Conservation (phyloP, 35 echinoderm and acorn worm genomes). For the Eucidaris tribuloides region DNA sequence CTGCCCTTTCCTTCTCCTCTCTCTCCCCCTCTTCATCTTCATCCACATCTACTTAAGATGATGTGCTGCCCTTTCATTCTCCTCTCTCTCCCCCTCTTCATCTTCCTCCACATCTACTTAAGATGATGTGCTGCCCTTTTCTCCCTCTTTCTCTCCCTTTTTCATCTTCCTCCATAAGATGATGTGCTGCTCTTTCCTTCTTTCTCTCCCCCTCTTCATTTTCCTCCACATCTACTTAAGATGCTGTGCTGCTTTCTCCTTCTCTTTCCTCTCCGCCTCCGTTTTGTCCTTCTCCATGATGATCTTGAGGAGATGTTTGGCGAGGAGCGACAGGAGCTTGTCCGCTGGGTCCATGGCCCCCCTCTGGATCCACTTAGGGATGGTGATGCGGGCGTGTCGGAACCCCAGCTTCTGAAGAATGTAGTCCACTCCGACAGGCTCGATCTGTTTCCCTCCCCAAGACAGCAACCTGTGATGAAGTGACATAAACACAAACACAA, state of each 20-base stretch:
- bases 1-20: no score
- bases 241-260: not conserved
- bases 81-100: no score
- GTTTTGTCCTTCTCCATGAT: constrained; percentile 63
- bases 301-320: constrained; percentile 65
- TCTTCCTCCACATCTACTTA: no score
- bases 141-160: no score
- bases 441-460: constrained; percentile 93
- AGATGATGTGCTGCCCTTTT: no score
- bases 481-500: no score
- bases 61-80: no score
- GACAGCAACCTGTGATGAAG: constrained; percentile 76
- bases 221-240: not conserved
- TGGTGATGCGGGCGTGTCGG: constrained; percentile 87
- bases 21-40: no score
- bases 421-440: constrained; percentile 93
- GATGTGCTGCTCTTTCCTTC: no score
- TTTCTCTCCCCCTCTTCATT: no score
- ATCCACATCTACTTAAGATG: no score
- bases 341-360: constrained; percentile 91
- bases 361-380: constrained; percentile 96
- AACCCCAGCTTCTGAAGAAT: constrained; percentile 94
- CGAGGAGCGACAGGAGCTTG: constrained; percentile 65
- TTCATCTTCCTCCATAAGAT: no score
- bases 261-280: constrained; percentile 10